Evolutionary conservation across 2,113 vertebrate genomes (phyloP).

Genomic region (Albula glossodonta): DNA sequence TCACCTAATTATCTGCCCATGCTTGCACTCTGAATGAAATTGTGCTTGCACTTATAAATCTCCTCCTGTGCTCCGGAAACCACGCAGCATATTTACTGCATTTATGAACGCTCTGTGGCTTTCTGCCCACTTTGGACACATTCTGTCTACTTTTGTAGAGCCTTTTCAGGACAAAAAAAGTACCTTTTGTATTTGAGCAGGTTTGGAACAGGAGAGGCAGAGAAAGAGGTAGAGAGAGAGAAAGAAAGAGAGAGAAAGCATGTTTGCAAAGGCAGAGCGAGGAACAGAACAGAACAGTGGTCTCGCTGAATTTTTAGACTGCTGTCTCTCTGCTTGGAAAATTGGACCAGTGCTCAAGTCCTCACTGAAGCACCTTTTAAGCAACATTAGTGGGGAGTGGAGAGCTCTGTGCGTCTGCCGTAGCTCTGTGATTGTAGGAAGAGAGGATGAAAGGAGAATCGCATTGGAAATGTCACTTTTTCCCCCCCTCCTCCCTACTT

Average conservation of each 20-base stretch:
- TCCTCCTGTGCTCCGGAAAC: neutral
- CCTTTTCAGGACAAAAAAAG: conserved; percentile 18
- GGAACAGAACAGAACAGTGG: neutral
- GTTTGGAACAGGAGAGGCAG: neutral
- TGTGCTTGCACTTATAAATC: neutral
- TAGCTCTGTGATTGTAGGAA: neutral
- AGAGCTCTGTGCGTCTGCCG: neutral
- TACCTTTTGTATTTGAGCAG: conserved; percentile 12
- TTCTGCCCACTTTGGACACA: neutral
- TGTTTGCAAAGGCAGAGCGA: neutral
- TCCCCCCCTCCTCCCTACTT: neutral
- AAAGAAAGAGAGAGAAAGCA: conserved; percentile 26
- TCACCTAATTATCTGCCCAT: neutral
- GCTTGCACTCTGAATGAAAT: neutral
- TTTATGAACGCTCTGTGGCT: neutral
- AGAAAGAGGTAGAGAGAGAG: conserved; percentile 21
- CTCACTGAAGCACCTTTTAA: conserved; percentile 14
- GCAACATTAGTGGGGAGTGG: neutral
- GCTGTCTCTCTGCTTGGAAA: neutral
- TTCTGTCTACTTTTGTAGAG: conserved; percentile 2
- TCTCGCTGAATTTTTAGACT: neutral
- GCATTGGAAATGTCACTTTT: neutral
- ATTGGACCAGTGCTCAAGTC: neutral
- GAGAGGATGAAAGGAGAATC: neutral
- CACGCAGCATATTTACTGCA: neutral